Evolutionary conservation across 2,888 invertebrate species (phyloP).

Genomic region (Ernsta delagoae): DNA sequence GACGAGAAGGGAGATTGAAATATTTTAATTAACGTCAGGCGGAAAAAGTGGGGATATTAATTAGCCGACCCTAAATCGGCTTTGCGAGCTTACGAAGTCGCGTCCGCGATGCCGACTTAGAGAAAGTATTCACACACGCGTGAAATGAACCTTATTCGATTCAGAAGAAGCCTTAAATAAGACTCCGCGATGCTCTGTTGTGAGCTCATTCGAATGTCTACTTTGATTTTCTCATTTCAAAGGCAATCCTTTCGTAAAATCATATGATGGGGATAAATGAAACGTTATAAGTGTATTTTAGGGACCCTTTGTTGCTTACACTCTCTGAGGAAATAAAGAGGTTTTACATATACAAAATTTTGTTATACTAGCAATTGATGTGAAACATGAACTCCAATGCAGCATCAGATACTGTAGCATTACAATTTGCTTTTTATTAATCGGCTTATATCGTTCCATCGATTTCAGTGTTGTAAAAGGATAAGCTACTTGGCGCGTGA

Average conservation of each 20-base stretch:
- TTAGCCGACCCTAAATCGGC: conserved; percentile 57
- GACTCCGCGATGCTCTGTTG: conserved; percentile 52
- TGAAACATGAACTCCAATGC: conserved; percentile 32
- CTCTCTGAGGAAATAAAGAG: conserved; percentile 6
- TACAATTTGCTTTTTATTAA: conserved; percentile 66
- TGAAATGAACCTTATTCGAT: conserved; percentile 60
- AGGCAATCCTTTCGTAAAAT: conserved; percentile 51
- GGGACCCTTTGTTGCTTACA: conserved; percentile 22
- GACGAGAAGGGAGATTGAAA: conserved; percentile 59
- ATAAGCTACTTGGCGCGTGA: conserved; percentile 74
- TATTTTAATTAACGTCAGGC: conserved; percentile 67
- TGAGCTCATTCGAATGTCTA: conserved; percentile 56
- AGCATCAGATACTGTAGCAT: conserved; percentile 35
- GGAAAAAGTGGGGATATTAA: conserved; percentile 56
- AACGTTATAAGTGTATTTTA: conserved; percentile 38
- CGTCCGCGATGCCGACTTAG: conserved; percentile 51
- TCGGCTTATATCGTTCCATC: conserved; percentile 77
- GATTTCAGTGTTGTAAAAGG: conserved; percentile 72
- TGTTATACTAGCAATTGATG: background rate
- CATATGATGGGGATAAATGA: conserved; percentile 44
- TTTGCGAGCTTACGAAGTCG: conserved; percentile 56
- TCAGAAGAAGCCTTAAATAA: conserved; percentile 57
- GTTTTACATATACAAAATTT: background rate
- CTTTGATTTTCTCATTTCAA: conserved; percentile 58
- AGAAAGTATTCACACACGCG: conserved; percentile 57